A percentile compares a stretch with the other conserved stretches of the same genome.
Conservation (phyloP, 2,888 invertebrate species). For the Callyntrura sp. region DNA sequence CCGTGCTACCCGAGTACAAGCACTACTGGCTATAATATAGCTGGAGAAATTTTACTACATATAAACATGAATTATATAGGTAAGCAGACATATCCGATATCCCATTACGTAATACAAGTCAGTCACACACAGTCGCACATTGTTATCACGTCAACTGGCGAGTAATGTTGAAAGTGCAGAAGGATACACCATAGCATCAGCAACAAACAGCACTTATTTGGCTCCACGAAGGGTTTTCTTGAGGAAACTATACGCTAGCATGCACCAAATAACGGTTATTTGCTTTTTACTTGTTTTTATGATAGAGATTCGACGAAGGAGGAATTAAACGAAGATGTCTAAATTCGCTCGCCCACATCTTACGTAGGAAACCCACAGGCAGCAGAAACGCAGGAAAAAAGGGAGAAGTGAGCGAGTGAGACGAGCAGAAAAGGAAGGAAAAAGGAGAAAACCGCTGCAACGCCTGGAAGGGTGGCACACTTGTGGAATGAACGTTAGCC, state of each 20-base stretch:
- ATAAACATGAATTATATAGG: too few relatives aligned
- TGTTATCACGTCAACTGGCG: conserved; percentile 54
- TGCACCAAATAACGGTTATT: neutral
- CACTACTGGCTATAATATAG: too few relatives aligned
- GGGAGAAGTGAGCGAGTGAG: neutral
- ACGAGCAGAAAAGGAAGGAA: neutral
- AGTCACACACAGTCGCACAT: conserved; percentile 44
- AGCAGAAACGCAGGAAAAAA: neutral
- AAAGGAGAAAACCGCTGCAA: conserved; percentile 61
- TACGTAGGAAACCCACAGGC: neutral
- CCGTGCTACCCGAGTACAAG: too few relatives aligned
- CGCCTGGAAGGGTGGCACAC: conserved; percentile 71
- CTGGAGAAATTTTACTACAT: too few relatives aligned
- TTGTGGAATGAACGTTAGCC: conserved; percentile 72
- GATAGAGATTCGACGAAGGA: conserved; percentile 7
- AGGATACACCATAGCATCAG: neutral
- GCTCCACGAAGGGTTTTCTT: too few relatives aligned
- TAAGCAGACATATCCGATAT: neutral
- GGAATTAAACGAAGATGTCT: neutral
- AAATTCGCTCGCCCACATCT: conserved; percentile 60
- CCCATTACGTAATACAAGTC: conserved; percentile 33
- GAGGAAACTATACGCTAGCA: too few relatives aligned
- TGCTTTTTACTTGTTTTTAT: neutral
- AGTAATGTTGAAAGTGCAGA: neutral
- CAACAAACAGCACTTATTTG: neutral